These are phyloP conservation scores for Brachionus paranguensis DNA, from an alignment of 1,140 invertebrate genomes.

Conservation along the genomic window DNA sequence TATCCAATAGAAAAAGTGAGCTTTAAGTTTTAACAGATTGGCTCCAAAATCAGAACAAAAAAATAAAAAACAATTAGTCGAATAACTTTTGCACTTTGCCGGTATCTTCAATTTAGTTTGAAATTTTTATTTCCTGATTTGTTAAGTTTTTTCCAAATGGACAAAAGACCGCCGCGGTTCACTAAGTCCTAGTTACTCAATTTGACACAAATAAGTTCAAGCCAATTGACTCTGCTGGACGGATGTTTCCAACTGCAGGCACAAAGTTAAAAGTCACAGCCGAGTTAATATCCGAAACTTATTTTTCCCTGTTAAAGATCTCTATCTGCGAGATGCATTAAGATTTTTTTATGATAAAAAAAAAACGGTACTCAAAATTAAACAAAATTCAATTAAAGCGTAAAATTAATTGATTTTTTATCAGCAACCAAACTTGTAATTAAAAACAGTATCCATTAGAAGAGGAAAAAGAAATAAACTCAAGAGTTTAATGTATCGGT, in stretches of 20 bases:
- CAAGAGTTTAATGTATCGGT: neutral
- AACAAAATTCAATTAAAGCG: slow-evolving; percentile 10
- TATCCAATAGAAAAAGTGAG: neutral
- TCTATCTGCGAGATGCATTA: neutral
- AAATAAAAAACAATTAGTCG: neutral
- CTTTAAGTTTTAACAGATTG: slow-evolving; percentile 26
- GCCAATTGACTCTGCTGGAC: neutral
- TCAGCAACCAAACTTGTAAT: neutral
- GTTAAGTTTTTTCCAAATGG: neutral
- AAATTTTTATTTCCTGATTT: slow-evolving; percentile 29
- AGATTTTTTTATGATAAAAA: neutral
- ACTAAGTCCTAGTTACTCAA: neutral
- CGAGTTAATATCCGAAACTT: neutral
- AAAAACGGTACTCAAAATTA: slow-evolving; percentile 3
- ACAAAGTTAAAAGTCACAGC: neutral
- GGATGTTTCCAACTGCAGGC: neutral
- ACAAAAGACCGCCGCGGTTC: neutral
- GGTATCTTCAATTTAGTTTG: neutral
- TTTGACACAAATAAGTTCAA: neutral
- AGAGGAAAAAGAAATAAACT: neutral
- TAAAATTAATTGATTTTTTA: slow-evolving; percentile 21
- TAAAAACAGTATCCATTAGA: neutral
- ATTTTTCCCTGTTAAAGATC: neutral
- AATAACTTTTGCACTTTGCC: neutral
- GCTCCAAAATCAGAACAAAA: slow-evolving; percentile 18